Percentiles rank a stretch among this genome's conserved stretches.
Evolutionary conservation across 2,888 invertebrate species (phyloP).

Genomic region (Oxytorus armatus): DNA sequence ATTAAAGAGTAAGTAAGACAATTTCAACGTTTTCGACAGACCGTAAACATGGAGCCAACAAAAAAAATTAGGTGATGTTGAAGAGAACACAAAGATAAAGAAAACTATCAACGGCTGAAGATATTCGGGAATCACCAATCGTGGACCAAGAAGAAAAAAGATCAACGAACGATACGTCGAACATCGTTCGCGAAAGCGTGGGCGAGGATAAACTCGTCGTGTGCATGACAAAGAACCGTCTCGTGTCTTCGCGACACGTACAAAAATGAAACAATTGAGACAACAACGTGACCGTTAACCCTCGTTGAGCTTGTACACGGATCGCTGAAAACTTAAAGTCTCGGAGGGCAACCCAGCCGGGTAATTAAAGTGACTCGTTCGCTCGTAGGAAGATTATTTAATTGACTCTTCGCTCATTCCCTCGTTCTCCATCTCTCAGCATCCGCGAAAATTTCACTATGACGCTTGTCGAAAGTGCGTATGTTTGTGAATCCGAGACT

Average conservation of each 20-base stretch:
- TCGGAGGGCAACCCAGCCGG: slow-evolving; percentile 3
- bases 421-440: neutral
- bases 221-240: slow-evolving; percentile 15
- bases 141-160: neutral
- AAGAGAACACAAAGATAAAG: neutral
- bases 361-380: slow-evolving; percentile 58
- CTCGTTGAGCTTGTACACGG: slow-evolving; percentile 46
- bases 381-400: slow-evolving; percentile 55
- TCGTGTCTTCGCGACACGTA: neutral
- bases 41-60: no score
- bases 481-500: slow-evolving; percentile 45
- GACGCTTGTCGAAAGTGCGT: slow-evolving; percentile 54
- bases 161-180: slow-evolving; percentile 1
- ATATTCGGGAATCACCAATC: neutral
- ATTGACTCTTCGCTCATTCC: slow-evolving; percentile 31
- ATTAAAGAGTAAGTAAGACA: no score
- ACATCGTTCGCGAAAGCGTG: slow-evolving; percentile 9
- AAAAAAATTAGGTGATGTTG: neutral
- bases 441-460: slow-evolving; percentile 1
- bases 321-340: slow-evolving; percentile 54
- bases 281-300: slow-evolving; percentile 40
- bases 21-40: no score
- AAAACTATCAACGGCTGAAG: neutral
- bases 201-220: slow-evolving; percentile 8
- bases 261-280: slow-evolving; percentile 52